These are phyloP conservation scores for Erebia palarica DNA, from an alignment of 2,888 invertebrate species.

Conservation along the genomic window DNA sequence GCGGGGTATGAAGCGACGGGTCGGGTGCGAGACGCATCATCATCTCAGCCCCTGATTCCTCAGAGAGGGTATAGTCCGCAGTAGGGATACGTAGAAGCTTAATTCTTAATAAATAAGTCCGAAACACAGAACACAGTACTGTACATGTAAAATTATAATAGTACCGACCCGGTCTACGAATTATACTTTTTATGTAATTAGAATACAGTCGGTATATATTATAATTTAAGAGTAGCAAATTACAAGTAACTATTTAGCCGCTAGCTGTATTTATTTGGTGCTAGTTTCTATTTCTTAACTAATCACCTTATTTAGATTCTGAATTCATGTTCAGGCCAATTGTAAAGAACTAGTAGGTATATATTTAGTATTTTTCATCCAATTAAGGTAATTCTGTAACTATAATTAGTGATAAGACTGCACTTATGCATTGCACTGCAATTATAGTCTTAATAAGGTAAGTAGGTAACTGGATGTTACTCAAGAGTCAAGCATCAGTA, in stretches of 20 bases:
- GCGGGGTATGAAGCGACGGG: no score
- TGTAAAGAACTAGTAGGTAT: neutral
- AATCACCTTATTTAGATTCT: neutral
- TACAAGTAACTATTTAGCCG: neutral
- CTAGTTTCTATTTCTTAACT: neutral
- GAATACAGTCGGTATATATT: no score
- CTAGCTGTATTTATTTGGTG: neutral
- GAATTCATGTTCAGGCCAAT: neutral
- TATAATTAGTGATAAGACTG: neutral
- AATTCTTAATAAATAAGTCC: no score
- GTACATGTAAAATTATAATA: no score
- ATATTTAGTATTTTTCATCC: neutral
- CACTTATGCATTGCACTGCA: neutral
- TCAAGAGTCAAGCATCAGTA: neutral
- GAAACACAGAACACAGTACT: no score
- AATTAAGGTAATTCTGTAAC: slow-evolving; percentile 10
- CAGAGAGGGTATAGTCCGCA: no score
- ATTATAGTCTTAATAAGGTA: slow-evolving; percentile 5
- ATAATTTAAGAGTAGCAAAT: no score
- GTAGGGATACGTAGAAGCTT: no score
- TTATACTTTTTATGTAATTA: no score
- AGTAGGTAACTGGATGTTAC: slow-evolving; percentile 3
- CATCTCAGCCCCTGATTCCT: no score
- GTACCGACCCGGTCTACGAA: no score
- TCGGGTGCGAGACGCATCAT: no score